These are phyloP conservation scores for Caenorhabditis becei DNA, from an alignment of 2,888 invertebrate species.

Conservation along the genomic window DNA sequence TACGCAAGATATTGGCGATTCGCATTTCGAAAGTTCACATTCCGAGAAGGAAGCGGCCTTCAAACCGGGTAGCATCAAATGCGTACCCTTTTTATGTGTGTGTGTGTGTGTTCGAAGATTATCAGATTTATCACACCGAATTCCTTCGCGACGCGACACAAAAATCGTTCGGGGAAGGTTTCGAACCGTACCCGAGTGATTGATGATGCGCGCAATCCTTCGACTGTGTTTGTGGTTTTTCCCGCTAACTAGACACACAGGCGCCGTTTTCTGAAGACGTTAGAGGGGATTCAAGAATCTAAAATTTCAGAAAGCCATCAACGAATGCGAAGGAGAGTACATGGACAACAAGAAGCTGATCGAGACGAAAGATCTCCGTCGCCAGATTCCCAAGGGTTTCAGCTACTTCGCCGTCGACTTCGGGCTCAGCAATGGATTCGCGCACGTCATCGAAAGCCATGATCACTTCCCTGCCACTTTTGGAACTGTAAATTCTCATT, in stretches of 20 bases:
- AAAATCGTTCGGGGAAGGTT: conserved; percentile 12
- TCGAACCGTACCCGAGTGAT: conserved; percentile 38
- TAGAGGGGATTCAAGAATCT: background rate
- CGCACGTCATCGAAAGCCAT: conserved; percentile 97
- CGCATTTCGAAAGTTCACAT: conserved; percentile 40
- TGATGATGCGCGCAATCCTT: conserved; percentile 20
- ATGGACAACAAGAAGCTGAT: conserved; percentile 93
- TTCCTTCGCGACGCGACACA: background rate
- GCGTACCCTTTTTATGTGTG: conserved; percentile 14
- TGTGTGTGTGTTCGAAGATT: conserved; percentile 29
- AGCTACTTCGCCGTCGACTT: conserved; percentile 97
- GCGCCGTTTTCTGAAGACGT: conserved; percentile 17
- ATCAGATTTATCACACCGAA: conserved; percentile 49
- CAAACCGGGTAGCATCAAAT: conserved; percentile 11
- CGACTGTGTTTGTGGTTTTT: background rate
- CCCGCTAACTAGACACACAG: conserved; percentile 21
- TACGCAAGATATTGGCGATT: background rate
- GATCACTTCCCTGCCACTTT: conserved; percentile 90
- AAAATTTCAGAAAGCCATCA: conserved; percentile 89
- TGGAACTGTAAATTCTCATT: conserved; percentile 87
- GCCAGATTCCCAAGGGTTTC: conserved; percentile 92
- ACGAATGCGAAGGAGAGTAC: conserved; percentile 97
- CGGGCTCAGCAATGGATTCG: conserved; percentile 91
- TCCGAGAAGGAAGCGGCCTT: conserved; percentile 19
- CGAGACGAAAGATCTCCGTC: conserved; percentile 86